Percentiles rank a stretch among this genome's conserved stretches.
Conservation (phyloP, 2,888 invertebrate genomes). For the Gastracanthus pulcherrimus region DNA sequence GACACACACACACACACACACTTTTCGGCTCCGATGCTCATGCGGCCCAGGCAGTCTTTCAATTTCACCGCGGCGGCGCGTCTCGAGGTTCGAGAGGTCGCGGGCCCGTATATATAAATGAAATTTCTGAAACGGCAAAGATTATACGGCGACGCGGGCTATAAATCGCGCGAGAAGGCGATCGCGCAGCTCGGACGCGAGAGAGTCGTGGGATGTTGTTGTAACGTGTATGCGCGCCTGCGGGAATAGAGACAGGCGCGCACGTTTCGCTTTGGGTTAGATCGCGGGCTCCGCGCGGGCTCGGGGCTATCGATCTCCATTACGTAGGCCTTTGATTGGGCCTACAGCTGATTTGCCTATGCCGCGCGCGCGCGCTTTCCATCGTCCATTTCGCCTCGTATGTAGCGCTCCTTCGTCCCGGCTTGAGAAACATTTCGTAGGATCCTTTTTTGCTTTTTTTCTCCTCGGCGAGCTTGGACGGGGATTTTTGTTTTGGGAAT, state of each 20-base stretch:
- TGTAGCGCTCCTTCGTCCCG: not conserved
- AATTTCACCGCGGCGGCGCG: conserved; percentile 44
- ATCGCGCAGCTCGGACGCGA: conserved; percentile 29
- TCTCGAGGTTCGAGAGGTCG: not conserved
- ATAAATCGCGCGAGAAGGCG: conserved; percentile 49
- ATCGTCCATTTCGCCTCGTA: conserved; percentile 26
- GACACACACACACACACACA: too few relatives aligned
- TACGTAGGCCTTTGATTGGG: conserved; percentile 69
- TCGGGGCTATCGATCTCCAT: conserved; percentile 72
- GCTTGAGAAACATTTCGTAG: conserved; percentile 4
- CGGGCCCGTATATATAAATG: not conserved
- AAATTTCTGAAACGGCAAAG: conserved; percentile 52
- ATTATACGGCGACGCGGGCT: conserved; percentile 44
- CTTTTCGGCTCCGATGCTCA: not conserved
- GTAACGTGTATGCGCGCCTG: not conserved
- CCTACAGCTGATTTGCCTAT: conserved; percentile 53
- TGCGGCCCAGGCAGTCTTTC: conserved; percentile 19
- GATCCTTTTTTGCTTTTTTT: not conserved
- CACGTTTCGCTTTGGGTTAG: conserved; percentile 56
- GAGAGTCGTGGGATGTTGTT: conserved; percentile 31
- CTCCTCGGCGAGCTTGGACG: too few relatives aligned
- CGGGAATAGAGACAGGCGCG: not conserved
- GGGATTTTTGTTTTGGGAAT: not conserved
- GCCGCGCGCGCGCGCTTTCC: conserved; percentile 4
- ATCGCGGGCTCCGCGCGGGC: too few relatives aligned